A percentile compares a stretch with the other conserved stretches of the same genome.
Evolutionary conservation across 2,888 invertebrate genomes (phyloP).

Genomic region (Poecilus cupreus): DNA sequence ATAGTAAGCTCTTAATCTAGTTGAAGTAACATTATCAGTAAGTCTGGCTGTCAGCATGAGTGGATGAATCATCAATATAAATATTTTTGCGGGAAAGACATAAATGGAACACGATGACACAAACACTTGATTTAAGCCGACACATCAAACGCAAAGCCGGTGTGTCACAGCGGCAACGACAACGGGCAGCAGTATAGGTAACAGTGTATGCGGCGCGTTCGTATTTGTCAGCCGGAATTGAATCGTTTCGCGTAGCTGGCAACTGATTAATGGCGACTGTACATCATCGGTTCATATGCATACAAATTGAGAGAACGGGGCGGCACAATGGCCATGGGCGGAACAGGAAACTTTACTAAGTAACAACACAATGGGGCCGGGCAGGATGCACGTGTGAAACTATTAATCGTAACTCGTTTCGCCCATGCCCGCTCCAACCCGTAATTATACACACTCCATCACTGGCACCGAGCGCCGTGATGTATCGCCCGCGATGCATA

Average conservation of each 20-base stretch:
- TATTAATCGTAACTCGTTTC: constrained; percentile 67
- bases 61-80: not conserved
- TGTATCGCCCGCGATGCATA: constrained; percentile 68
- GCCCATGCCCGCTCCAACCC: constrained; percentile 67
- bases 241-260: constrained; percentile 57
- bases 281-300: constrained; percentile 60
- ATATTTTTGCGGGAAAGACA: not conserved
- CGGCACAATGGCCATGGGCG: constrained; percentile 57
- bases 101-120: not conserved
- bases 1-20: not conserved
- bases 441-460: constrained; percentile 69
- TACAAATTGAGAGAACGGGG: constrained; percentile 58
- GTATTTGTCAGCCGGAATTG: constrained; percentile 59
- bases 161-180: not conserved
- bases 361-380: constrained; percentile 47
- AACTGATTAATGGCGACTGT: constrained; percentile 57
- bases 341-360: constrained; percentile 60
- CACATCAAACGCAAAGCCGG: not conserved
- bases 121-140: not conserved
- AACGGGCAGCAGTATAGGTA: not conserved
- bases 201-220: not conserved
- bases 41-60: not conserved
- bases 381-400: constrained; percentile 67
- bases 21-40: not conserved
- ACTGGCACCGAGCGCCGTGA: constrained; percentile 68